Evolutionary conservation across 2,888 invertebrate genomes (phyloP), one percentile per base, ranked within the genome.

Genomic region (Sminthurinus aureus): DNA sequence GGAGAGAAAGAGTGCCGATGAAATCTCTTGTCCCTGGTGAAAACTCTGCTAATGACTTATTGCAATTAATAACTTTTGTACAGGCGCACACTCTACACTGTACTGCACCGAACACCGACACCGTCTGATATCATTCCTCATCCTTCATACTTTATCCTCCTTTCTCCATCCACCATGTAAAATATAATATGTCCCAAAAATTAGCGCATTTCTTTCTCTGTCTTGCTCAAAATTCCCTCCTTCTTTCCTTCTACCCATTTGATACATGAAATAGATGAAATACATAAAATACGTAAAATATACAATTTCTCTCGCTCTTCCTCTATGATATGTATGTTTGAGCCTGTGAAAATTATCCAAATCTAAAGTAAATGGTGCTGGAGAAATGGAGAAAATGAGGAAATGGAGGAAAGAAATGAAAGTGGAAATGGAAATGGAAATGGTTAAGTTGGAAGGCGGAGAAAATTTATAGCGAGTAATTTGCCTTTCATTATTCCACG

Each of bases 31-130:
- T 50, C 24, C 73, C 20, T 38, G n/a, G 38, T 15, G 20, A 11
- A 75, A 18, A 66, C 26, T 18, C 13, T 51, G 26, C 22, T 67
- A 79, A 79, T 79, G 79, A 79, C 79, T 79, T 69, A 79, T 79
- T 79, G 79, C 79, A 79, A 79, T 79, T 79, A 79, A 79, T 79
- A 79, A 79, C 67, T 79, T 79, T 79, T 79, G 24, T 58, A 13
- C 58, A 58, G 58, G 18, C 58, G 18, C 13, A 15, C 58, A 77
- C 77, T 77, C 77, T 22, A 77, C 1, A 58, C 15, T 15, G 18
- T 15, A 13, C n/a, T n/a, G 9, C 52, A 11, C 52, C 52, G 52
- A 8, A 8, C 52, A 52, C 52, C 52, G 8, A 11, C 52, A 52
- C 13, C 52, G 8, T 52, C 52, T 52, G 13, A 52, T 52, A 8